Evolutionary conservation across 2,113 vertebrate genomes (phyloP), one percentile per base, ranked within the genome.

Genomic region (Sphyrna mokarran): DNA sequence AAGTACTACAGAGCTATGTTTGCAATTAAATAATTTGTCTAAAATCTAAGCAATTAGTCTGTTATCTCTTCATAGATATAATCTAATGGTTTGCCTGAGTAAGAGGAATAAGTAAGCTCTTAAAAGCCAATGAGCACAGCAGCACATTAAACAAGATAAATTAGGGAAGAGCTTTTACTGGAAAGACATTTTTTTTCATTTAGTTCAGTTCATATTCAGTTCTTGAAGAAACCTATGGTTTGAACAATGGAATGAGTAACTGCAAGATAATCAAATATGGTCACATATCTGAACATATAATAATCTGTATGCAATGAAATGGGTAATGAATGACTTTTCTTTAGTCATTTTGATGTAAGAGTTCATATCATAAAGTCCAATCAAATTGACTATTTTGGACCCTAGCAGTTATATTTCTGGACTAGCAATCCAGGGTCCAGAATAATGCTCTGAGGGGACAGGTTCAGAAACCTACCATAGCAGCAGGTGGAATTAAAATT

Each of bases 11-110:
- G 33, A 33, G 33, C n/a, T n/a, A 5, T 63, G 14, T 91, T 63
- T 91, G 58, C 37, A 91, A 91, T 63, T n/a, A 91, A 66, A 91
- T 66, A 20, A 91, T n/a, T 91, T 91, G 58, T 63, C 58, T 91
- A 33, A 91, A n/a, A 63, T 66, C 61, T 66, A 18, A 91, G 33
- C 61, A 93, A 66, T 93, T 93, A 63, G 26, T 66, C 58, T 93
- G n/a, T 40, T 83, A 20, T 83, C 80, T 83, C 54, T 91, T 91
- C 29, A 18, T 93, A 66, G 66, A 63, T 37, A 66, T 68, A 68
- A 66, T 37, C 61, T 66, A 33, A 37, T 66, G 14, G 29, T 63
- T 68, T 37, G 6, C 33, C 89, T n/a, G 61, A 63, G 4, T 54
- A 91, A n/a, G 33, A 91, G 89, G 14, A 14, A 37, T 7, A 66